These are phyloP conservation scores for Chanos chanos DNA, from an alignment of 2,797 vertebrate species.

Conservation along the genomic window DNA sequence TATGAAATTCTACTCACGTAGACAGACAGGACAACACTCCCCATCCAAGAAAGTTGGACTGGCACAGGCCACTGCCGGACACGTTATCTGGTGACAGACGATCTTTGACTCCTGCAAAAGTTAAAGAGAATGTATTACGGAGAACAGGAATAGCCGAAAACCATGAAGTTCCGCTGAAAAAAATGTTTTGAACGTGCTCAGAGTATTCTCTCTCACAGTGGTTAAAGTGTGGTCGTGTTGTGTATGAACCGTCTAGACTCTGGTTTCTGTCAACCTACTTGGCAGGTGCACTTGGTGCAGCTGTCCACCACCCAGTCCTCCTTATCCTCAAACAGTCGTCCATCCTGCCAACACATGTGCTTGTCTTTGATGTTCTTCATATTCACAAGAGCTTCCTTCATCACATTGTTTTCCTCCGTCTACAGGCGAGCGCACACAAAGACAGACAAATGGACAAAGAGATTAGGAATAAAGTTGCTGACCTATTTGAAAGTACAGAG, in stretches of 20 bases:
- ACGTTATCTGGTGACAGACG: slow-evolving; percentile 91
- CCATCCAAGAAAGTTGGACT: slow-evolving; percentile 86
- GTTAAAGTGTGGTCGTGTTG: too few relatives aligned
- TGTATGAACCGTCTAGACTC: background rate
- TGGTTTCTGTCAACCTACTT: slow-evolving; percentile 69
- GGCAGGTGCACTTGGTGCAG: slow-evolving; percentile 94
- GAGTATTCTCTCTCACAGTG: too few relatives aligned
- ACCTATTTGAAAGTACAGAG: background rate
- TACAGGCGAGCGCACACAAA: slow-evolving; percentile 59
- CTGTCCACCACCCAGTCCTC: slow-evolving; percentile 98
- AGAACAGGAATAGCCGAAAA: background rate
- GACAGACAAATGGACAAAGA: slow-evolving; percentile 13
- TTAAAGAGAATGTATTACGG: background rate
- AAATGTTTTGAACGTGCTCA: too few relatives aligned
- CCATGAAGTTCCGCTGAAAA: background rate
- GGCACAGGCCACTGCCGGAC: slow-evolving; percentile 87
- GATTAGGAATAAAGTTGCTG: slow-evolving; percentile 35
- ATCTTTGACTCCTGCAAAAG: slow-evolving; percentile 87
- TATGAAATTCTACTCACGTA: slow-evolving; percentile 74
- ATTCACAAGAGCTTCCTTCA: slow-evolving; percentile 87
- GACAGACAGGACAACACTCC: slow-evolving; percentile 90
- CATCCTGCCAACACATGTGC: slow-evolving; percentile 95
- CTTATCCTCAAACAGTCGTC: slow-evolving; percentile 89
- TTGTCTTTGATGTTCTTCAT: slow-evolving; percentile 84
- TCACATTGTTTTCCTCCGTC: slow-evolving; percentile 91